phyloP scores from a whole-genome alignment of 2,113 vertebrate species.

The Apodemus speciosus region DNA sequence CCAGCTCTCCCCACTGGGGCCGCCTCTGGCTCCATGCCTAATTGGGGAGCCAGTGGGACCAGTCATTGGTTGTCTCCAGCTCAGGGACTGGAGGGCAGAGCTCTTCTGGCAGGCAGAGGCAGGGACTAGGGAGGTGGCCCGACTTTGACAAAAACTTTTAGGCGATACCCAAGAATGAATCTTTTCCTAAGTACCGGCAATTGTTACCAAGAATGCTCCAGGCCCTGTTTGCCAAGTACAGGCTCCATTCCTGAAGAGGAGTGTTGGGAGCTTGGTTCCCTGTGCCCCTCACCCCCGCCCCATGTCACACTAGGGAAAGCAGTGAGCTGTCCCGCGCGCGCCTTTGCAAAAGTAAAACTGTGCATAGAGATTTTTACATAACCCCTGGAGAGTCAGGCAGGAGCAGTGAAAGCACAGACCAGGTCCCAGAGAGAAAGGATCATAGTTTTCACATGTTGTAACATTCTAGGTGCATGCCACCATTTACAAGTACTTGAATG shows the following conservation, averaged over 20 bases:
- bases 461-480: not conserved
- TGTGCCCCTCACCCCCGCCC: not conserved
- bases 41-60: slow-evolving; percentile 69
- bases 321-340: not conserved
- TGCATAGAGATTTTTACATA: slow-evolving; percentile 24
- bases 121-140: not conserved
- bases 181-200: slow-evolving; percentile 22
- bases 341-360: not conserved
- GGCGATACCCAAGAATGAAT: not conserved
- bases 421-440: not conserved
- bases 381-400: not conserved
- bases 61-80: slow-evolving; percentile 51
- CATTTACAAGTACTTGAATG: not conserved
- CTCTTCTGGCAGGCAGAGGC: slow-evolving; percentile 53
- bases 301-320: not conserved
- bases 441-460: not conserved
- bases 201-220: slow-evolving; percentile 26
- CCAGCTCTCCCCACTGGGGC: slow-evolving; percentile 40
- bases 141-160: slow-evolving; percentile 39
- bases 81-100: slow-evolving; percentile 40
- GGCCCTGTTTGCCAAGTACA: slow-evolving; percentile 30
- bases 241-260: not conserved
- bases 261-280: not conserved
- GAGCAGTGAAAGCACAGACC: not conserved
- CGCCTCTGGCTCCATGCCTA: slow-evolving; percentile 65